phyloP scores from a whole-genome alignment of 2,797 vertebrate species.

The Gymnothorax reevesii region DNA sequence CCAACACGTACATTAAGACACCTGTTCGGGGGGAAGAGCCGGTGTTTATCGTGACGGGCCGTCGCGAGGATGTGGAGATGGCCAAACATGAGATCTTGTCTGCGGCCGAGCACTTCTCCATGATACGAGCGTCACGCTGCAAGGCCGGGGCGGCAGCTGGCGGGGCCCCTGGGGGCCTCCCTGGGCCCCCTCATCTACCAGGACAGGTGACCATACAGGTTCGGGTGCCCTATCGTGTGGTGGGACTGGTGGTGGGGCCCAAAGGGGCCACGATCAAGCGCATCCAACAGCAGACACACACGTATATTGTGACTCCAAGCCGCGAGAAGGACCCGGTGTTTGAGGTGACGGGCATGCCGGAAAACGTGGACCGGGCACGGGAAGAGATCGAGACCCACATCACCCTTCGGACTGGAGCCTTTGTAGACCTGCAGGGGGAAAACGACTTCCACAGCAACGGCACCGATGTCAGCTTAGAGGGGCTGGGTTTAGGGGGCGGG shows the following conservation, averaged over 20 bases:
- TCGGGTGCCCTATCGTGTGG: slow-evolving; percentile 94
- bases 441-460: slow-evolving; percentile 98
- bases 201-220: slow-evolving; percentile 98
- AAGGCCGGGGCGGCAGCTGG: slow-evolving; percentile 74
- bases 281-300: slow-evolving; percentile 97
- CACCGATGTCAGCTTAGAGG: slow-evolving; percentile 92
- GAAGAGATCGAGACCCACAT: slow-evolving; percentile 99
- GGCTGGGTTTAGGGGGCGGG: slow-evolving; percentile 70
- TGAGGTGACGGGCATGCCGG: slow-evolving; percentile 96
- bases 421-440: slow-evolving; percentile 85
- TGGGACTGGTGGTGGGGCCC: slow-evolving; percentile 93
- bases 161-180: slow-evolving; percentile 64
- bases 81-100: slow-evolving; percentile 94
- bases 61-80: slow-evolving; percentile 95
- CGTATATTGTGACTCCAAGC: slow-evolving; percentile 94
- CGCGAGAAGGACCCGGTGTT: slow-evolving; percentile 96
- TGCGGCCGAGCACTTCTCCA: slow-evolving; percentile 93
- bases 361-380: slow-evolving; percentile 92
- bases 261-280: slow-evolving; percentile 97
- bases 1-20: slow-evolving; percentile 98
- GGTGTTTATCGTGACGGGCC: slow-evolving; percentile 92
- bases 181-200: slow-evolving; percentile 87
- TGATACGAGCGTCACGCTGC: slow-evolving; percentile 93
- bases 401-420: slow-evolving; percentile 90
- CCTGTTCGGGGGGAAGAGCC: slow-evolving; percentile 93